Conservation (phyloP, 2,113 vertebrate species). For the Phasianus colchicus region DNA sequence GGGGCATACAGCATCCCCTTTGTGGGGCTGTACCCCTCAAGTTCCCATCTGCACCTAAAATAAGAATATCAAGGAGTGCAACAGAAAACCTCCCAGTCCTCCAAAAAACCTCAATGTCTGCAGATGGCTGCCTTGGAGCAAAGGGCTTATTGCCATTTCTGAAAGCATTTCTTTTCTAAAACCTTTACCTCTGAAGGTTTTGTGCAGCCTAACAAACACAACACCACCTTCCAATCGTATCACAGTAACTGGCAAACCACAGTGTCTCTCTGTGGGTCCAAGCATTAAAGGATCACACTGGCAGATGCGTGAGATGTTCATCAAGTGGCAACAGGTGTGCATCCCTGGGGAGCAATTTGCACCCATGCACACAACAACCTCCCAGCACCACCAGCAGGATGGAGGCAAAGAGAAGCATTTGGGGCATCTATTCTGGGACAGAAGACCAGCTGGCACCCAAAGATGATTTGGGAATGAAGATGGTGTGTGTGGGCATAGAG, state of each 20-base stretch:
- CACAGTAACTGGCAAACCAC: background rate
- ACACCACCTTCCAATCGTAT: accelerated
- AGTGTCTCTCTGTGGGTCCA: accelerated
- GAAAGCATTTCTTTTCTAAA: background rate
- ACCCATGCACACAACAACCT: background rate
- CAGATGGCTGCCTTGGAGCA: background rate
- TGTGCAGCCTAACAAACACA: background rate
- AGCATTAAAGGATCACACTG: accelerated
- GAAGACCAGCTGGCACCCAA: background rate
- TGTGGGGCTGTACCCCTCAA: background rate
- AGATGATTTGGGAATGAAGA: background rate
- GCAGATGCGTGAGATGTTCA: background rate
- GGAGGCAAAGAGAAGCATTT: background rate
- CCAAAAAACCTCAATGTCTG: accelerated
- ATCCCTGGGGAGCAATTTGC: background rate
- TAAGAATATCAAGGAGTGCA: accelerated
- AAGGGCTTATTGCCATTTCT: background rate
- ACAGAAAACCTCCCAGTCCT: background rate
- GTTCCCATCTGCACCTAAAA: background rate
- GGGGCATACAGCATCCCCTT: background rate
- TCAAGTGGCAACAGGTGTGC: background rate
- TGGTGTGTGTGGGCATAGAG: accelerated
- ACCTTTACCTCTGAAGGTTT: background rate
- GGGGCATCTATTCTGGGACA: accelerated
- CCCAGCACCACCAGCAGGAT: background rate